A percentile compares a stretch with the other conserved stretches of the same genome.
phyloP scores from a whole-genome alignment of 2,797 vertebrate genomes.

The Martes flavigula region DNA sequence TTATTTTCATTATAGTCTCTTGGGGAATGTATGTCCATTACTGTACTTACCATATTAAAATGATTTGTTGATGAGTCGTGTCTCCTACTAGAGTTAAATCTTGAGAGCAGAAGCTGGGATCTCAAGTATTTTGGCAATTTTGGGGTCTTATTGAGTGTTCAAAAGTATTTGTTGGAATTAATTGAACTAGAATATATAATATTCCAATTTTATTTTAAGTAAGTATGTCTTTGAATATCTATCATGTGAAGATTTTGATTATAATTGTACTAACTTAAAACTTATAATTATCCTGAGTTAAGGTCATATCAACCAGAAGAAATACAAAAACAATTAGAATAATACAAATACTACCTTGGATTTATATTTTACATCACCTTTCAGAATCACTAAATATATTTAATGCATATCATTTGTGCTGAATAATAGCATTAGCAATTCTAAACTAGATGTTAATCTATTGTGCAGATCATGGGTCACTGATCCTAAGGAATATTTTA shows the following conservation, averaged over 20 bases:
- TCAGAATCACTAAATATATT: constrained; percentile 22
- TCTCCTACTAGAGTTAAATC: neutral
- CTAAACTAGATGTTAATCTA: neutral
- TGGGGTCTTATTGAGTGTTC: neutral
- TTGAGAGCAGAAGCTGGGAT: constrained; percentile 9
- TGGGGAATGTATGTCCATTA: neutral
- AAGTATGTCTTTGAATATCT: neutral
- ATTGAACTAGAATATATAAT: neutral
- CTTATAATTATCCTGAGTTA: neutral
- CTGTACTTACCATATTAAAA: neutral
- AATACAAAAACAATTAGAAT: constrained; percentile 23
- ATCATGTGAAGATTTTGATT: constrained; percentile 27
- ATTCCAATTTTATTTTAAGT: neutral
- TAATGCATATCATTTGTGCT: constrained; percentile 4
- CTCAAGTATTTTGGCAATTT: neutral
- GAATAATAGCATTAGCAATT: neutral
- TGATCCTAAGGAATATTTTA: neutral
- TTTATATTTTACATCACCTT: constrained; percentile 22
- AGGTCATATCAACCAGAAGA: neutral
- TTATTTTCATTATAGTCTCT: neutral
- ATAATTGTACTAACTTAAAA: constrained; percentile 13
- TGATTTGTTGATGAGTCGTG: neutral
- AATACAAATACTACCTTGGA: neutral
- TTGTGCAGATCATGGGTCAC: neutral
- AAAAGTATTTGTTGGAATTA: constrained; percentile 33